Base-by-base conservation (phyloP, 2,797 vertebrate genomes). In the Protonibea diacanthus region DNA sequence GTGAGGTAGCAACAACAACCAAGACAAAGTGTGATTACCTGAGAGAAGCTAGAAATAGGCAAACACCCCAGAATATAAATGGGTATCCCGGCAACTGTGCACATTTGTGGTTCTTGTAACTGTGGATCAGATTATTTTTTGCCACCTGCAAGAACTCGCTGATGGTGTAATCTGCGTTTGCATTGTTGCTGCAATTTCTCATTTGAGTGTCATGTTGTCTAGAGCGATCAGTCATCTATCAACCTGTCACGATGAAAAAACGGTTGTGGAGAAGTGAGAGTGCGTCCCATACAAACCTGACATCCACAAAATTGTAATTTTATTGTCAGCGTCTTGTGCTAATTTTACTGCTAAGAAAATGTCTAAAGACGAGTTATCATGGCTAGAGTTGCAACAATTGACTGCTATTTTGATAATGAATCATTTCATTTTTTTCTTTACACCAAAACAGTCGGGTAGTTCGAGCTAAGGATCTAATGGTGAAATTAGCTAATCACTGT, bases 31-130 rank as follows among this genome's bases (percentile, higher is more conserved):
- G 48, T 70, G 64, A 73, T 64, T 68, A 64, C 49, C 61, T 68
- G 42, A 74, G 62, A 62, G 40, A 70, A 56, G 60, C 66, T 49
- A 61, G 49, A 75, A 62, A 71, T 17, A 62, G 71, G 51, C 61
- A 71, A 52, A 61, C 70, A 42, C 44, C 63, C 53, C 51, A 45
- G 53, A 66, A 76, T 79, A 58, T 45, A 40, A 29, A 78, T 55
- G 9, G 63, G 20, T 21, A 71, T 74, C 38, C 40, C 47, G n/a
- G 57, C n/a, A 72, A 47, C 59, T 20, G 23, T 72, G 51, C 13
- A 21, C 45, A 66, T 68, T 49, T 63, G 27, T 68, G 29, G 27
- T 64, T 33, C 42, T 55, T 69, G 27, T 52, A 69, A 49, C 42
- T 48, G 33, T 45, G 45, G 23, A 61, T 71, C 21, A 38, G 14